Percentiles rank a stretch among this genome's conserved stretches.
Conservation (phyloP, 1,140 invertebrate species). For the Druon quercuslanigerum region DNA sequence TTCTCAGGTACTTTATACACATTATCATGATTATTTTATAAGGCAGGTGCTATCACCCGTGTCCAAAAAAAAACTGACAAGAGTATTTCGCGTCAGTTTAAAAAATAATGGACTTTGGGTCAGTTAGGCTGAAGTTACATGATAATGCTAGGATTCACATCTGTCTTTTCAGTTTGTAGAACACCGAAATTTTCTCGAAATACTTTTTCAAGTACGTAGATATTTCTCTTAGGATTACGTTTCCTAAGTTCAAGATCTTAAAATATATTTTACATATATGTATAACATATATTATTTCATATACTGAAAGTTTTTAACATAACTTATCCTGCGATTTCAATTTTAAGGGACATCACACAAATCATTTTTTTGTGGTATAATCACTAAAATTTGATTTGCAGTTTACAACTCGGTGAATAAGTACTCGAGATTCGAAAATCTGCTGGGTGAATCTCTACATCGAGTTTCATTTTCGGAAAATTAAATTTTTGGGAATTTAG, state of each 20-base stretch:
- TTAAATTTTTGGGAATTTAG: background rate
- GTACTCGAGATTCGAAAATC: constrained; percentile 7
- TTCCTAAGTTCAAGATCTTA: background rate
- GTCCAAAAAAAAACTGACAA: constrained; percentile 39
- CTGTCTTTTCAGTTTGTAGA: constrained; percentile 27
- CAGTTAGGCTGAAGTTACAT: background rate
- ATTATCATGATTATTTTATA: constrained; percentile 67
- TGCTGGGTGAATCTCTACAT: background rate
- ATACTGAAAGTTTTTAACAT: constrained; percentile 9
- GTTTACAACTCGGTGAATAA: constrained; percentile 19
- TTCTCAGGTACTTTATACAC: constrained; percentile 75
- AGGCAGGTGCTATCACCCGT: constrained; percentile 55
- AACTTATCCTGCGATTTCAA: background rate
- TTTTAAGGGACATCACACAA: background rate
- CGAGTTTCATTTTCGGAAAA: background rate
- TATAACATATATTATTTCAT: constrained; percentile 30
- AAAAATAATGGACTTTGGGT: constrained; percentile 9
- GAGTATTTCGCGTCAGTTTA: constrained; percentile 39
- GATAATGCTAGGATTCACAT: constrained; percentile 10
- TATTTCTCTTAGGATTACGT: constrained; percentile 9
- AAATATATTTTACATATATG: constrained; percentile 23
- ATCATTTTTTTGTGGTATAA: background rate
- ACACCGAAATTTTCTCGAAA: background rate
- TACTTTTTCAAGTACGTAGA: background rate
- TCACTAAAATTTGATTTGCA: background rate